Evolutionary conservation across 2,888 invertebrate genomes (phyloP), one percentile per base, ranked within the genome.

Genomic region (Macrophya annulata): DNA sequence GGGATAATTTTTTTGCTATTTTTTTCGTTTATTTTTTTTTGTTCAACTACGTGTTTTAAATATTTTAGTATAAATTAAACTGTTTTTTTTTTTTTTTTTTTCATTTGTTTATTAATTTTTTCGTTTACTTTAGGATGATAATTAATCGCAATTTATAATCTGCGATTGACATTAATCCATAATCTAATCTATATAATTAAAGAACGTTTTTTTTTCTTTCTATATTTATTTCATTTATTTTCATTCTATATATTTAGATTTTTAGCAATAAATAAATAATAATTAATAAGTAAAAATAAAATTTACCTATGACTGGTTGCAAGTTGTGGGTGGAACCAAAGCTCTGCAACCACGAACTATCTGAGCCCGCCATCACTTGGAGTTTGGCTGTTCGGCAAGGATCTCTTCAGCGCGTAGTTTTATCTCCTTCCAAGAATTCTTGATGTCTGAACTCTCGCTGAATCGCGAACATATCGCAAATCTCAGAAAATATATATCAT

Each of bases 391-490:
- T 85, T 94, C 93, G 4, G 92, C 93, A 65, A 97, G 93, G 37
- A 97, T 93, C 91, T 97, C 97, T 89, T 96, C 95, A 37, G 98
- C 96, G 21, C 97, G 95, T 82, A 95, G 95, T 88, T 96, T 96
- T 3, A 99, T 96, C 93, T 99, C 99, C 45, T 96, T 96, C 98
- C 98, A 99, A 0, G 98, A 97, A 89, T 96, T 95, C 62, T 96
- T 95, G 89, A 99, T 97, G 90, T 99, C 99, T 85, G 95, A 95
- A 40, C 96, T 95, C 91, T 97, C 96, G 3, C 97, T 97, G 90
- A 95, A 97, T 85, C 98, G 96, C 0, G 99, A 98, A 92, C 99
- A 99, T 87, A 99, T 95, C 0, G 98, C 98, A 93, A 99, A 95
- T 86, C 99, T 95, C 77, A 99, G 94, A 94, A 99, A 98, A 93